These are phyloP conservation scores for Trematomus loennbergii DNA, from an alignment of 2,113 vertebrate species.

Conservation along the genomic window DNA sequence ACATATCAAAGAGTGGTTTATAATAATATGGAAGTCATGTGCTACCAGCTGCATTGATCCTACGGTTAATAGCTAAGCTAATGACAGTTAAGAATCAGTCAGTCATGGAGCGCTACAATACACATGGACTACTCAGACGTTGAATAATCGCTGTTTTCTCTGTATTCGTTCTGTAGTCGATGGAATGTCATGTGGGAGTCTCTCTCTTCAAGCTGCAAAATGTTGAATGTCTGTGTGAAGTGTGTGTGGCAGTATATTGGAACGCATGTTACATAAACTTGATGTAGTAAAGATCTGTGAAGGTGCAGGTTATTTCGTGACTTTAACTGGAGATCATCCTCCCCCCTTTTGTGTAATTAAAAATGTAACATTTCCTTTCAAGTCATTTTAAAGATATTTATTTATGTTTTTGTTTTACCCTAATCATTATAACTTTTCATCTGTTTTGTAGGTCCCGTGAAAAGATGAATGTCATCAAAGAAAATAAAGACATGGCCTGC, in stretches of 20 bases:
- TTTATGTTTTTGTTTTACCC: no score
- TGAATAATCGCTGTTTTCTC: slow-evolving; percentile 41
- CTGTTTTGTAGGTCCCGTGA: slow-evolving; percentile 85
- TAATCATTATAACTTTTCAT: background rate
- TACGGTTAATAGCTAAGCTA: background rate
- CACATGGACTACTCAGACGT: background rate
- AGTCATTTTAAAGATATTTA: no score
- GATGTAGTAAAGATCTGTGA: slow-evolving; percentile 13
- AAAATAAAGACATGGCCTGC: slow-evolving; percentile 99
- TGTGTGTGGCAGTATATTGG: slow-evolving; percentile 44
- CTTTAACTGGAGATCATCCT: background rate
- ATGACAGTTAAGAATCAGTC: slow-evolving; percentile 30
- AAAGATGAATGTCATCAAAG: slow-evolving; percentile 99
- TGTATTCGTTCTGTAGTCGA: slow-evolving; percentile 12
- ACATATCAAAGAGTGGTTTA: background rate
- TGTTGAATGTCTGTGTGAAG: slow-evolving; percentile 65
- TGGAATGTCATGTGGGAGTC: slow-evolving; percentile 19
- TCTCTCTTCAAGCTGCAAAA: slow-evolving; percentile 53
- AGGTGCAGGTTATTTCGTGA: slow-evolving; percentile 7
- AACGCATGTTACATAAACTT: slow-evolving; percentile 37
- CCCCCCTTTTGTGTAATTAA: no score
- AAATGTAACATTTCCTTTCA: no score
- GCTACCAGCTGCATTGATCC: background rate
- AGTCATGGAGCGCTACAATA: background rate
- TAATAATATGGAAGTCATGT: slow-evolving; percentile 9